Evolutionary conservation across 2,113 vertebrate genomes (phyloP).

Genomic region (Colistium nudipinnis): DNA sequence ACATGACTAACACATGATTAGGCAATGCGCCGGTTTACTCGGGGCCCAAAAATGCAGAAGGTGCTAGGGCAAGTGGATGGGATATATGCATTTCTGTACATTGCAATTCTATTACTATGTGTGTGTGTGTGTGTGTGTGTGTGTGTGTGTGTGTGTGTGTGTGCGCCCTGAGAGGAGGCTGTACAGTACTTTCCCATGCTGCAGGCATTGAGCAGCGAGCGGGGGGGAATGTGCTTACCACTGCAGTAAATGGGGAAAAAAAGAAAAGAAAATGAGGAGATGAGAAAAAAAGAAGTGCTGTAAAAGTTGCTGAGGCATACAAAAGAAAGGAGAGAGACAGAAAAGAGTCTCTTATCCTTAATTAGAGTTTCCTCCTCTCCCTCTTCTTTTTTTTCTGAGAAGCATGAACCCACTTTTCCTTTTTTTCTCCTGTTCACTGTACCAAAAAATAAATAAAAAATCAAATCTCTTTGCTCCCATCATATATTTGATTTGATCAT

Average conservation of each 20-base stretch:
- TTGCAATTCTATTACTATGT: too few species aligned
- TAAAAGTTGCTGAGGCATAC: constrained; percentile 79
- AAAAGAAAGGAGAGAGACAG: constrained; percentile 72
- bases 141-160: constrained; percentile 17
- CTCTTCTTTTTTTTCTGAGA: constrained; percentile 48
- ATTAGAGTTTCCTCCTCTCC: constrained; percentile 72
- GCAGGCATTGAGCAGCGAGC: constrained; percentile 68
- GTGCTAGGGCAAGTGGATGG: constrained; percentile 28
- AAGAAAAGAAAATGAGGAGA: constrained; percentile 21
- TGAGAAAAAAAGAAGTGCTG: constrained; percentile 58
- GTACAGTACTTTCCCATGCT: constrained; percentile 63
- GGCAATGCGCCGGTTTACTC: constrained; percentile 40
- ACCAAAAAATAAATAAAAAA: constrained; percentile 27
- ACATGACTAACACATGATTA: constrained; percentile 50
- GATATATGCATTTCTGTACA: constrained; percentile 45
- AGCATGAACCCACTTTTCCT: constrained; percentile 33
- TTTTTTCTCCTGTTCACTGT: not conserved
- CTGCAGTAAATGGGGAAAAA: constrained; percentile 76
- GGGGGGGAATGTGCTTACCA: constrained; percentile 74
- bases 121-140: not conserved
- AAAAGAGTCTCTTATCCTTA: constrained; percentile 76
- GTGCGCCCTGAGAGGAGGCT: constrained; percentile 59
- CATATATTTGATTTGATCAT: not conserved
- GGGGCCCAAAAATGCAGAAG: constrained; percentile 37
- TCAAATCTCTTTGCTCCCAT: constrained; percentile 22